These are phyloP conservation scores for Austrolebias charrua DNA, from an alignment of 2,797 vertebrate genomes.

Conservation along the genomic window DNA sequence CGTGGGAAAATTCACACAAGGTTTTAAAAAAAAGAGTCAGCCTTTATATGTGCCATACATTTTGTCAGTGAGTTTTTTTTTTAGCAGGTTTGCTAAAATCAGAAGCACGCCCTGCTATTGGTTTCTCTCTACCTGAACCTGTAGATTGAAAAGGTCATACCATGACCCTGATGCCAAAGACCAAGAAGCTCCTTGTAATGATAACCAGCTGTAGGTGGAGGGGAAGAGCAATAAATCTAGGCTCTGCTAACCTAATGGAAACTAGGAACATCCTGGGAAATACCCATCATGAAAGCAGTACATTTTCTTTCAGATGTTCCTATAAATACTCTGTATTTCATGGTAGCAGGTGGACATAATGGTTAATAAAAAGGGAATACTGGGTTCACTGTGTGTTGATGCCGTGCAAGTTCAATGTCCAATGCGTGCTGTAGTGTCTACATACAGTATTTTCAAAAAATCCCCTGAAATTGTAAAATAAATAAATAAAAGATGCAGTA, in stretches of 20 bases:
- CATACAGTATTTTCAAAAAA: background rate
- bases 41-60: background rate
- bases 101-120: constrained; percentile 37
- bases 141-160: constrained; percentile 63
- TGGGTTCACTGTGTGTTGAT: constrained; percentile 12
- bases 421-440: background rate
- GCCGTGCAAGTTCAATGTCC: constrained; percentile 9
- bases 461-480: background rate
- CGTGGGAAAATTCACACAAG: background rate
- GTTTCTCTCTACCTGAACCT: constrained; percentile 56
- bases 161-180: constrained; percentile 55
- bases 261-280: constrained; percentile 16
- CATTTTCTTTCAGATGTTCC: constrained; percentile 15
- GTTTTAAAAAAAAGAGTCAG: background rate
- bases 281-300: constrained; percentile 1
- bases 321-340: constrained; percentile 20
- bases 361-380: constrained; percentile 12
- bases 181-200: constrained; percentile 61
- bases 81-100: constrained; percentile 40
- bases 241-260: constrained; percentile 11
- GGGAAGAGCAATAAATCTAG: constrained; percentile 14
- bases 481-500: background rate
- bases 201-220: constrained; percentile 60
- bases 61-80: constrained; percentile 32
- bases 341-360: constrained; percentile 11